These are phyloP conservation scores for Scopus umbretta DNA, from an alignment of 2,113 vertebrate genomes.

Conservation along the genomic window DNA sequence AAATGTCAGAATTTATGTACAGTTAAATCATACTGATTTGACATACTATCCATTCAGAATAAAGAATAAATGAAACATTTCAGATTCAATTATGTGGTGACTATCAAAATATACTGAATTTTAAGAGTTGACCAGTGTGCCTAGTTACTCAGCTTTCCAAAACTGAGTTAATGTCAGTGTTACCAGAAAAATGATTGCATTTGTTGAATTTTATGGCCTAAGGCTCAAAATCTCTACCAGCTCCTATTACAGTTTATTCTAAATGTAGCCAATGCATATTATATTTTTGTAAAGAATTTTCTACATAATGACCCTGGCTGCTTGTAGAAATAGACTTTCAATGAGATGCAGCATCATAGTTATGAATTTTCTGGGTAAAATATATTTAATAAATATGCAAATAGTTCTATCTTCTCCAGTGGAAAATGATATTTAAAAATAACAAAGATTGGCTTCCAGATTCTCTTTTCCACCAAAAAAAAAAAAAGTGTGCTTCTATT, in stretches of 20 bases:
- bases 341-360: background rate
- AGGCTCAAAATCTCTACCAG: constrained; percentile 22
- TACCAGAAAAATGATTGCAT: constrained; percentile 35
- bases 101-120: constrained; percentile 18
- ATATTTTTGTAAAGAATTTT: constrained; percentile 24
- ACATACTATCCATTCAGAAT: background rate
- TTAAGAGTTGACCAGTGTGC: background rate
- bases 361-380: background rate
- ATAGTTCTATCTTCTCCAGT: background rate
- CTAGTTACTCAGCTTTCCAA: constrained; percentile 13
- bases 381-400: constrained; percentile 21
- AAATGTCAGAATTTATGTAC: constrained; percentile 6
- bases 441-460: background rate
- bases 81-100: background rate
- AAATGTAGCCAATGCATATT: background rate
- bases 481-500: background rate
- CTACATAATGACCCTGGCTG: background rate
- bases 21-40: constrained; percentile 10
- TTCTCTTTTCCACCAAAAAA: background rate
- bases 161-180: background rate
- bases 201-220: constrained; percentile 38
- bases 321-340: constrained; percentile 16
- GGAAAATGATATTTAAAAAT: background rate
- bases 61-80: constrained; percentile 36
- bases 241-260: background rate